Base-by-base conservation (phyloP, 1,140 invertebrate species). In the Oryzaephilus surinamensis region DNA sequence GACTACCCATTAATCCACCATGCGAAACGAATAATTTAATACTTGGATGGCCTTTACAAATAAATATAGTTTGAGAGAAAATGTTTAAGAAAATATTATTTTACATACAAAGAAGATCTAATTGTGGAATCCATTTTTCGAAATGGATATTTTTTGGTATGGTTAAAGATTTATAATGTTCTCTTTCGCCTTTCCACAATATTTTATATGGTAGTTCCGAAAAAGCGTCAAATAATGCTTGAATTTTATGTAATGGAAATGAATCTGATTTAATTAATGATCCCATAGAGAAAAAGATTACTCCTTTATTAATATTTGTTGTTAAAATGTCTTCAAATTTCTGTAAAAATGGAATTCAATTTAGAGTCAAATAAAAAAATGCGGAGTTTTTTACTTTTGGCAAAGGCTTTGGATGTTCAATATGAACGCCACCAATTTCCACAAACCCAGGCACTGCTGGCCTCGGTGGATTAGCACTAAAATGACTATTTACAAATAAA, bases 111-210 rank as follows among this genome's bases (percentile, higher is more conserved):
- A 77, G 55, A 50, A 78, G 60, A 53, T 74, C 73, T 48, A 74
- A 71, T 60, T 84, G 81, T n/a, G 81, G 79, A 45, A 77, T 61
- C 80, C 79, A 84, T 45, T 70, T 65, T 31, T 68, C 51, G 15
- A 75, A 67, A 58, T 70, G 68, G 16, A 81, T 67, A 57, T 79
- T 79, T 13, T 53, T 16, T 8, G 74, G 67, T 39, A 71, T 31
- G 29, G 44, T 47, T 6, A 51, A 32, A 4, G 52, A 26, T 16
- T 61, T 48, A 0, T 65, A 51, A 18, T 58, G 60, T 18, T 64
- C 67, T 27, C 58, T 61, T 29, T 64, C 60, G 39, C 73, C 72
- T 61, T 78, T 79, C 76, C 75, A 79, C 14, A 81, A 44, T 37
- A 78, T 68, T 58, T 63, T 69, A 57, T 76, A 70, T 51, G 72